Percentiles rank a stretch among this genome's conserved stretches.
These are phyloP conservation scores for Drosophila macrospina DNA, from an alignment of 2,888 invertebrate species.

Conservation along the genomic window DNA sequence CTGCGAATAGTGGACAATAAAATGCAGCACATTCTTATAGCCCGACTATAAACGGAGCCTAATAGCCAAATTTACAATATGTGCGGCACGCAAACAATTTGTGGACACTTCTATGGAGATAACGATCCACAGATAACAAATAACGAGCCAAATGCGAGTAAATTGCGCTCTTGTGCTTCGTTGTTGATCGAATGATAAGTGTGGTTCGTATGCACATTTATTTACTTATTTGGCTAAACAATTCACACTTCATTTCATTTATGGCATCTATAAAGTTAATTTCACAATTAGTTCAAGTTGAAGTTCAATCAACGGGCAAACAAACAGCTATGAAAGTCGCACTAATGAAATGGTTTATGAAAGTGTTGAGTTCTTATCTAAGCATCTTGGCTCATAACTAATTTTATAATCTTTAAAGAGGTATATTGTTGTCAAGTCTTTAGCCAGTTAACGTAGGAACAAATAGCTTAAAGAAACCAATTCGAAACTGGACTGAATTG, in stretches of 20 bases:
- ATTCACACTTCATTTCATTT: slow-evolving; percentile 46
- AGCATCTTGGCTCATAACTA: not conserved
- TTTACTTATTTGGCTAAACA: slow-evolving; percentile 32
- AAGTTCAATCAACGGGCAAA: not conserved
- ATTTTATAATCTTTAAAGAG: not conserved
- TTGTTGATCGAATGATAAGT: slow-evolving; percentile 28
- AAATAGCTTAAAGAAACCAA: no score
- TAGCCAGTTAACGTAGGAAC: no score
- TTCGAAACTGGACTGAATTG: not conserved
- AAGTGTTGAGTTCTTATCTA: not conserved
- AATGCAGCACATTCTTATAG: slow-evolving; percentile 20
- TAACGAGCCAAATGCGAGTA: not conserved
- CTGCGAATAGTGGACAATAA: slow-evolving; percentile 13
- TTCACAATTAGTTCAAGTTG: slow-evolving; percentile 1
- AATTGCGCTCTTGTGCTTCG: slow-evolving; percentile 7
- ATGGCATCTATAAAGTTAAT: slow-evolving; percentile 3
- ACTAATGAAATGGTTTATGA: not conserved
- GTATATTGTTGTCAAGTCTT: not conserved
- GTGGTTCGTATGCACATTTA: slow-evolving; percentile 8
- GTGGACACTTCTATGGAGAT: slow-evolving; percentile 10
- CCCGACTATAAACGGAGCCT: slow-evolving; percentile 7
- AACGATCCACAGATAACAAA: slow-evolving; percentile 29
- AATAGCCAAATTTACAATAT: slow-evolving; percentile 12
- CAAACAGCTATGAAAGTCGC: not conserved
- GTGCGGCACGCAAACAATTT: slow-evolving; percentile 23